phyloP scores from a whole-genome alignment of 2,113 vertebrate genomes.

The Falco punctatus region DNA sequence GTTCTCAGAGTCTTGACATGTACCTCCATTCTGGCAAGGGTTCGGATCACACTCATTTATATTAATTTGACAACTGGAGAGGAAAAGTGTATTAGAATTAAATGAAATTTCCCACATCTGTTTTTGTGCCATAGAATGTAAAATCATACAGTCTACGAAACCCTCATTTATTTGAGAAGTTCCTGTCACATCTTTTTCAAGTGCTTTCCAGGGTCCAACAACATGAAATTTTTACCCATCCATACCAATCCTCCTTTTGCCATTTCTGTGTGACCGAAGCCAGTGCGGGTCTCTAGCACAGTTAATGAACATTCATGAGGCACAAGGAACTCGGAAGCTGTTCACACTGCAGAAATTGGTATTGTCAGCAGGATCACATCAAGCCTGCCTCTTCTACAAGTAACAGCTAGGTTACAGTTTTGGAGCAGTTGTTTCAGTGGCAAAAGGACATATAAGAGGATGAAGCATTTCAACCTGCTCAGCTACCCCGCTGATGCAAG shows the following conservation, averaged over 20 bases:
- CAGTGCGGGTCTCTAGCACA: background rate
- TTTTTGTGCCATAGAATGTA: background rate
- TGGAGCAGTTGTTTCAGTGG: background rate
- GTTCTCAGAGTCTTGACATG: conserved; percentile 83
- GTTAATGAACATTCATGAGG: background rate
- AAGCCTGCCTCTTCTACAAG: background rate
- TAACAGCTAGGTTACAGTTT: background rate
- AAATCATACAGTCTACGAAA: background rate
- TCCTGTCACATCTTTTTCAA: background rate
- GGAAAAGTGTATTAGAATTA: background rate
- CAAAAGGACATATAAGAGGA: background rate
- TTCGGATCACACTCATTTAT: conserved; percentile 84
- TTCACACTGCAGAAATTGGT: background rate
- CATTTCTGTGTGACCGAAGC: background rate
- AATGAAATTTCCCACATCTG: background rate
- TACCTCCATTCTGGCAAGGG: conserved; percentile 91
- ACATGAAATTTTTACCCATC: background rate
- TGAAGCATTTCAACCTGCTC: background rate
- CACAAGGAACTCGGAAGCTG: background rate
- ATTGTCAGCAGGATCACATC: background rate
- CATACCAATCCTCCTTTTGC: background rate
- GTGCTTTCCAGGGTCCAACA: background rate
- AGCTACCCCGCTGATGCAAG: background rate
- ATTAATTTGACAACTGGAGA: conserved; percentile 86
- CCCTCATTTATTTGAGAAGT: background rate